Base-by-base conservation (phyloP, 92 coral and sea anemone genomes). In the Heliopora coerulea region DNA sequence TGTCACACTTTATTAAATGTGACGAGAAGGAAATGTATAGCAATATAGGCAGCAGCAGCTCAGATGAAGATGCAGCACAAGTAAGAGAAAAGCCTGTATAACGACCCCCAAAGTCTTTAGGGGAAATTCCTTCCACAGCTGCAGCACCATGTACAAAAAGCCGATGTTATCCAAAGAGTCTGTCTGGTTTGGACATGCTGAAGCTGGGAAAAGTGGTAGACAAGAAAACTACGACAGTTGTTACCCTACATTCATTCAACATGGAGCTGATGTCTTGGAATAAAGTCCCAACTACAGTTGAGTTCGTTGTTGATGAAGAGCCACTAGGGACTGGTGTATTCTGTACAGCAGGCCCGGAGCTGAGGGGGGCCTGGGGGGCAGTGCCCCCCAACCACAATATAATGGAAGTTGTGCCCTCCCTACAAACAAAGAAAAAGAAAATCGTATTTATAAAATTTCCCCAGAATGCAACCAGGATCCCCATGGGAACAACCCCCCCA, bases 241-340 rank as follows among this genome's bases (percentile, higher is more conserved):
- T 68, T 26, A 25, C 23, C 30, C n/a, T 50, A 0, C 35, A 68
- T 24, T 11, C 9, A 1, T 68, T 68, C 27, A 30, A 48, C 0
- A 50, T 68, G 1, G 60, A 68, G 18, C 8, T 27, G 0, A 15
- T 48, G 26, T 17, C 61, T 15, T 68, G 75, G 75, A 21, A 26
- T 41, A 25, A 49, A 19, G 42, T 68, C 26, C 75, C 75, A 21
- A 68, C 75, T 13, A 50, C 61, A 0, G 75, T 68, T 48, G 75
- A 68, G 17, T 50, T 48, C 30, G 3, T 68, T 26, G 75, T 26
- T 26, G 60, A 25, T 2, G 35, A 49, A 33, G 3, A 48, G 15
- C 18, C 23, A 1, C 28, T 68, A 13, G 75, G 75, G 15, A 1
- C 23, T 7, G 75, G 75, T 21, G 75, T 10, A 3, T 68, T 68